Evolutionary conservation across 2,113 vertebrate species (phyloP).

Genomic region (Haemorhous mexicanus): DNA sequence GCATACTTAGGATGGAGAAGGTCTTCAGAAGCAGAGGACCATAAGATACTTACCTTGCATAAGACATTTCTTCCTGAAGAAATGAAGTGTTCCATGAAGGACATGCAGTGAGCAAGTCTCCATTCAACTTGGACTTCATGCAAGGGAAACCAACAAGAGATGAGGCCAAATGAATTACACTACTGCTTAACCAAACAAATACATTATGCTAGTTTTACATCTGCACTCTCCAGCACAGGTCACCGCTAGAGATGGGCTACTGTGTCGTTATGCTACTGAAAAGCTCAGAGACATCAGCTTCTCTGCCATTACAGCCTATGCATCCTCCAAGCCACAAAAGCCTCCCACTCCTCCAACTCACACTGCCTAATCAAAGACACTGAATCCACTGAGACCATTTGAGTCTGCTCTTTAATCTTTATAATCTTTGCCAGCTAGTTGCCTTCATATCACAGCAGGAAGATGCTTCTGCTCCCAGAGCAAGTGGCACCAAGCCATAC

Average conservation of each 20-base stretch:
- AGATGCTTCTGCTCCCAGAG: not conserved
- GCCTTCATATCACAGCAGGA: not conserved
- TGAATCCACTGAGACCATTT: not conserved
- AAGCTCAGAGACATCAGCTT: not conserved
- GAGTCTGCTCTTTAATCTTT: constrained; percentile 8
- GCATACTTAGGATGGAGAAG: not conserved
- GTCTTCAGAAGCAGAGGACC: not conserved
- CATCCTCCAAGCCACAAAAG: not conserved
- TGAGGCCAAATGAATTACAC: not conserved
- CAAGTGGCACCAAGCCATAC: not conserved
- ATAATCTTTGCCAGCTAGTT: not conserved
- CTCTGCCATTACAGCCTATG: not conserved
- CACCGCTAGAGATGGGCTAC: not conserved
- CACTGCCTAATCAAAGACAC: not conserved
- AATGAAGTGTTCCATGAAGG: not conserved
- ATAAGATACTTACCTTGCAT: not conserved
- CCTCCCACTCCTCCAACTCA: fast-evolving
- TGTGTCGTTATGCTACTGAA: not conserved
- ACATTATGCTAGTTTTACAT: not conserved
- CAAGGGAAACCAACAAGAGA: not conserved
- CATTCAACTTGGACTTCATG: not conserved
- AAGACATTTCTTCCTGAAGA: not conserved
- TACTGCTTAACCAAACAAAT: not conserved
- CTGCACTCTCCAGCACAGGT: not conserved
- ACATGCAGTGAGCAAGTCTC: not conserved